Conservation (phyloP, 2,113 vertebrate species). For the Sula dactylatra region DNA sequence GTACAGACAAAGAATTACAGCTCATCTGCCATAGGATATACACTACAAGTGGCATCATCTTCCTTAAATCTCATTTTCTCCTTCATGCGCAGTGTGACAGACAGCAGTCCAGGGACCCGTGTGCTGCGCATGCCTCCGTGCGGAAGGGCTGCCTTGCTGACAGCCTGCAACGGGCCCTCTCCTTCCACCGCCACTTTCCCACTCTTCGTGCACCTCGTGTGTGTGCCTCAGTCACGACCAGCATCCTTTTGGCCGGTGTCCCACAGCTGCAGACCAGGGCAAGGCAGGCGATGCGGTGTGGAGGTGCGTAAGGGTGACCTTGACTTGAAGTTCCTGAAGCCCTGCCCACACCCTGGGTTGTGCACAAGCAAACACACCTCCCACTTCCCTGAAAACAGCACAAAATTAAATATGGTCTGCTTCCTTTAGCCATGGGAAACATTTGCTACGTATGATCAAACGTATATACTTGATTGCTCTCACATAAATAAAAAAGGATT, state of each 20-base stretch:
- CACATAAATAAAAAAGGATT: background rate
- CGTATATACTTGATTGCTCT: background rate
- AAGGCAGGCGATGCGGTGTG: background rate
- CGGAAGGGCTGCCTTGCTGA: background rate
- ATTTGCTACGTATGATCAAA: background rate
- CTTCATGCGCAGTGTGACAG: rapidly evolving
- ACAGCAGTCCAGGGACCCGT: background rate
- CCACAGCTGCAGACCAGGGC: background rate
- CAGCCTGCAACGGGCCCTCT: background rate
- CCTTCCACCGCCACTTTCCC: background rate
- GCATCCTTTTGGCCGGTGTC: rapidly evolving
- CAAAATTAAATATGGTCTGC: background rate
- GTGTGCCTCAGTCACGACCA: background rate
- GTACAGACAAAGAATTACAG: constrained; percentile 21
- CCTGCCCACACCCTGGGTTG: background rate
- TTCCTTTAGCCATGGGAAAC: background rate
- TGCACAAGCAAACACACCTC: background rate
- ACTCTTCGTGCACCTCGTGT: rapidly evolving
- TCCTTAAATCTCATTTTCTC: background rate
- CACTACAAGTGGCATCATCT: background rate
- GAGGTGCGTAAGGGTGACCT: background rate
- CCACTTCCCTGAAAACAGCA: background rate
- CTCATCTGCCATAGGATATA: background rate
- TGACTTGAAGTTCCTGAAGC: background rate
- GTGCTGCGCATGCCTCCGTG: background rate